Percentiles rank a stretch among this genome's conserved stretches.
These are phyloP conservation scores for Parthenolecanium corni DNA, from an alignment of 2,888 invertebrate species.

Conservation along the genomic window DNA sequence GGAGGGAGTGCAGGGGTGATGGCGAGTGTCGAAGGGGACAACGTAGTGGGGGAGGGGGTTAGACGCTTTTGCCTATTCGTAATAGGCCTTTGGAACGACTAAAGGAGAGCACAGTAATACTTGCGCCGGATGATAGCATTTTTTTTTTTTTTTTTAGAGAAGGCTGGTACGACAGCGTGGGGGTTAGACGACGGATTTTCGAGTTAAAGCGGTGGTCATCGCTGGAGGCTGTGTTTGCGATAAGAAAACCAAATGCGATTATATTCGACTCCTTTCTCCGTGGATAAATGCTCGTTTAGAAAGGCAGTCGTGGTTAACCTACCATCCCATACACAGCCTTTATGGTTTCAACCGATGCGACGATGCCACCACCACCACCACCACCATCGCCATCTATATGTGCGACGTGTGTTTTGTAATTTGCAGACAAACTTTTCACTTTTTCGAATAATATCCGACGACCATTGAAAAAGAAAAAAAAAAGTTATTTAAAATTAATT, in stretches of 20 bases:
- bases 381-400: neutral
- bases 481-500: no score
- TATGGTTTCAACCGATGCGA: conserved; percentile 7
- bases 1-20: no score
- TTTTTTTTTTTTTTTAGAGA: neutral
- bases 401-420: neutral
- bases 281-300: conserved; percentile 8
- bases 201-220: conserved; percentile 19
- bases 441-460: no score
- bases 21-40: no score
- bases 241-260: conserved; percentile 25
- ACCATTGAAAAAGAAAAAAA: no score
- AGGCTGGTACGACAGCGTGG: neutral
- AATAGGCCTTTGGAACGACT: conserved; percentile 16
- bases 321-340: neutral
- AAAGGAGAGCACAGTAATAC: neutral
- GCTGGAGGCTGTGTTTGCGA: conserved; percentile 16
- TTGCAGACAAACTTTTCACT: no score
- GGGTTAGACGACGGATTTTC: neutral
- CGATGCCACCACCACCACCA: neutral
- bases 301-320: neutral
- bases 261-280: conserved; percentile 3
- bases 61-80: conserved; percentile 1
- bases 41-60: neutral
- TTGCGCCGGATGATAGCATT: neutral